phyloP scores from a whole-genome alignment of 2,113 vertebrate species.

The Zosterops hypoxanthus region DNA sequence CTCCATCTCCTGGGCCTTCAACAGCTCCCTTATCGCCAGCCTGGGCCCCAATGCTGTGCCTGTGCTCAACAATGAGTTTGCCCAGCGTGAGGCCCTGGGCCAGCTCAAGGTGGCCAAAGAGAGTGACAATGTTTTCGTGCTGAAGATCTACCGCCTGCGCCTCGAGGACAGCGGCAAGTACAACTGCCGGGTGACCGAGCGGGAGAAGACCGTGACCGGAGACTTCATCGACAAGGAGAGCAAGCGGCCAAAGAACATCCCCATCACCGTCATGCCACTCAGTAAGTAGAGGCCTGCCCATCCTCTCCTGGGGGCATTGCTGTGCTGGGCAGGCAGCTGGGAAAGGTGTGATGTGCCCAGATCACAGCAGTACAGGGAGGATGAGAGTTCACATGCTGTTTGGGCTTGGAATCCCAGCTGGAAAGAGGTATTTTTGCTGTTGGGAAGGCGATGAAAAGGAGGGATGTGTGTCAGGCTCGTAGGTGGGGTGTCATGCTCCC shows the following conservation, averaged over 20 bases:
- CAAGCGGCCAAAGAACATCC: conserved; percentile 94
- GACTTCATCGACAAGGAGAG: conserved; percentile 94
- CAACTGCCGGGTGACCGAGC: conserved; percentile 93
- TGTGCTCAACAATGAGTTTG: conserved; percentile 86
- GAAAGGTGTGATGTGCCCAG: neutral
- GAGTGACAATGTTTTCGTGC: conserved; percentile 82
- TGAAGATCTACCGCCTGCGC: conserved; percentile 90
- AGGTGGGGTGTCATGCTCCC: neutral
- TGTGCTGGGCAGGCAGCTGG: neutral
- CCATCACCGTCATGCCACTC: conserved; percentile 87
- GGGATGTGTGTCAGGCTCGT: neutral
- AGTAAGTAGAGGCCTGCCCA: conserved; percentile 83
- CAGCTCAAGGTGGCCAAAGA: conserved; percentile 92
- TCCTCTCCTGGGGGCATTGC: neutral
- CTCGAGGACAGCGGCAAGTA: conserved; percentile 92
- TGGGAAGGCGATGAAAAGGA: neutral
- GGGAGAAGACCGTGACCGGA: conserved; percentile 89
- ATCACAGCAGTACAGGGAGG: accelerated
- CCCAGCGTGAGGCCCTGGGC: conserved; percentile 85
- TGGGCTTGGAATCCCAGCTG: neutral
- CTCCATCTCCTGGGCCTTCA: conserved; percentile 98
- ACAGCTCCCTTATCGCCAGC: conserved; percentile 94
- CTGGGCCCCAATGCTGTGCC: conserved; percentile 92
- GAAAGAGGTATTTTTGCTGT: neutral
- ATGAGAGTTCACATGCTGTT: neutral